phyloP scores from a whole-genome alignment of 30 jellyfish, hydroid and myxozoan species.

The Aurelia sp. region DNA sequence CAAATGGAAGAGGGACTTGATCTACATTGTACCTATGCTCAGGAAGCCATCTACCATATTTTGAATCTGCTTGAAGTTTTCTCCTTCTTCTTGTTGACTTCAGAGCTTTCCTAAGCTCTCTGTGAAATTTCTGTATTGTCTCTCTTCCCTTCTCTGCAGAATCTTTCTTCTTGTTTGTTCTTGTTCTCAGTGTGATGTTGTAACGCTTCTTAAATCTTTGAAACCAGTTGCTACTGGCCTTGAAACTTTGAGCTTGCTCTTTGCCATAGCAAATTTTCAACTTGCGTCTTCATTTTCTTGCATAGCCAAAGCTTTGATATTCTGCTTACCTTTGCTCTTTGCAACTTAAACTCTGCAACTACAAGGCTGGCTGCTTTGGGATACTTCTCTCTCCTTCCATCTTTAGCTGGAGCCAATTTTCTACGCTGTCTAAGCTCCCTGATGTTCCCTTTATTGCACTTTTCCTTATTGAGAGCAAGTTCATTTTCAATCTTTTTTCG shows the following conservation, averaged over 20 bases:
- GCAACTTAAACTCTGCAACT: constrained; percentile 50
- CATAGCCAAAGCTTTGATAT: constrained; percentile 46
- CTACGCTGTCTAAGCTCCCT: constrained; percentile 29
- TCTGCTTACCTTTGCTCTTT: constrained; percentile 49
- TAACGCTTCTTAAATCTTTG: too few relatives aligned
- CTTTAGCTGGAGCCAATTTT: constrained; percentile 11
- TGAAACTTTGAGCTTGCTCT: constrained; percentile 22
- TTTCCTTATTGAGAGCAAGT: constrained; percentile 24
- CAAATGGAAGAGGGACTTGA: constrained; percentile 52
- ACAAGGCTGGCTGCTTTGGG: constrained; percentile 32
- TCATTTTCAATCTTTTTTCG: constrained; percentile 22
- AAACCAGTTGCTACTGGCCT: constrained; percentile 28
- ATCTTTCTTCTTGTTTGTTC: too few relatives aligned
- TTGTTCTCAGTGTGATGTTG: too few relatives aligned
- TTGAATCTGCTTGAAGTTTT: constrained; percentile 8
- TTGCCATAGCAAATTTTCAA: constrained; percentile 26
- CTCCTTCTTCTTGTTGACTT: constrained; percentile 17
- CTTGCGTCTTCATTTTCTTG: constrained; percentile 15
- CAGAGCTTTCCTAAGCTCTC: too few relatives aligned
- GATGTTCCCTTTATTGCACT: constrained; percentile 28
- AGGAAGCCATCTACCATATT: constrained; percentile 44
- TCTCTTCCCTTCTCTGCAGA: too few relatives aligned
- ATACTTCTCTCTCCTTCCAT: constrained; percentile 6
- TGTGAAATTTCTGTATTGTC: too few relatives aligned
- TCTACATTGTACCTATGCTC: constrained; percentile 41